Evolutionary conservation across 2,797 vertebrate species (phyloP), one percentile per base, ranked within the genome.

Genomic region (Orestias chungarensis): DNA sequence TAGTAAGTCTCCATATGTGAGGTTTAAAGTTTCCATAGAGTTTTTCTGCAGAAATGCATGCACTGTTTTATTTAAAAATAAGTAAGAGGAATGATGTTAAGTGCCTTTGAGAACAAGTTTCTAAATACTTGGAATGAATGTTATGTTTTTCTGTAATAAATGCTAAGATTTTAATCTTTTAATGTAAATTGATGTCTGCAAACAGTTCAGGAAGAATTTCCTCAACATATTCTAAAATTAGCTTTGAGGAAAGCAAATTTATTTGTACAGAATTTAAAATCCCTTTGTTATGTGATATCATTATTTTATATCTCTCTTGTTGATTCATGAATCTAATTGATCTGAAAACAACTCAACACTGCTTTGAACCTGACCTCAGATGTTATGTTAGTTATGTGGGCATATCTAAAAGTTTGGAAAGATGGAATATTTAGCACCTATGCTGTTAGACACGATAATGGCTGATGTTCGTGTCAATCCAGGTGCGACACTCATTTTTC

Each of bases 1-100:
- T 54, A 54, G 25, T 54, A 25, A 54, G 12, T 4, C 25, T 54
- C 27, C 80, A 74, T 79, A 71, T 83, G 64, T 85, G 70, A 70
- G 62, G 20, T 29, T 76, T 73, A 20, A 54, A 40, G 65, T 62
- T 25, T 73, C 25, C 33, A 65, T 50, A 55, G 73, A 57, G 42
- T 25, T 25, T 27, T 59, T 67, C 57, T 71, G 70, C 42, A 31
- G 25, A 12, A 18, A 27, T 52, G 55, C 64, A 57, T 27, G 20
- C 47, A 64, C 25, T 43, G 27, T 5, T 46, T 62, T 5, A 62
- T 40, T n/a, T 11, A 62, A n/a, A 62, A 62, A 35, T 27, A n/a
- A 38, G 65, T 47, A 33, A 73, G 59, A 62, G 5, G 33, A 62
- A 25, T 6, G 14, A 47, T 52, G 38, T 70, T 18, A 49, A 54